These are phyloP conservation scores for Nephrotoma flavescens DNA, from an alignment of 2,888 invertebrate species.

Conservation along the genomic window DNA sequence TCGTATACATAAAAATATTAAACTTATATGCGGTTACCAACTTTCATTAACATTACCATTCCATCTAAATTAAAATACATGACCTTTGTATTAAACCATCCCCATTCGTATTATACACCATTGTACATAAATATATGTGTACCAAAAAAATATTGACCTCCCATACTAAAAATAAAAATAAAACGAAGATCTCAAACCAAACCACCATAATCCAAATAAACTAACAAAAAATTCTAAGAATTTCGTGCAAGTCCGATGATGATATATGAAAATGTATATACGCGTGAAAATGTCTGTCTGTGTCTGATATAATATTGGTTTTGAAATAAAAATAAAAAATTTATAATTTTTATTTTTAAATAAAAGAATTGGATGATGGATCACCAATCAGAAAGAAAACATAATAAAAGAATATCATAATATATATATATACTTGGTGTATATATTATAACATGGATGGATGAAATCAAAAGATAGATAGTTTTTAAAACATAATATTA, in stretches of 20 bases:
- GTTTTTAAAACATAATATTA: neutral
- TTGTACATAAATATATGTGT: too few species aligned
- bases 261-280: neutral
- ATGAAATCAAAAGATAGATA: neutral
- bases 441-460: neutral
- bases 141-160: neutral
- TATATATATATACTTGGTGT: neutral
- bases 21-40: too few species aligned
- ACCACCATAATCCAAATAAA: neutral
- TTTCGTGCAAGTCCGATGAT: neutral
- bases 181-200: neutral
- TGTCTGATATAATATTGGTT: neutral
- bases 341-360: neutral
- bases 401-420: neutral
- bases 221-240: neutral
- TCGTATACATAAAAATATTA: too few species aligned
- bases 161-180: neutral
- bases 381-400: slow-evolving; percentile 29
- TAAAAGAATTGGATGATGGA: slow-evolving; percentile 23
- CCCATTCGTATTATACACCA: too few species aligned
- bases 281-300: neutral
- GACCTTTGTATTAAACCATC: too few species aligned
- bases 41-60: too few species aligned
- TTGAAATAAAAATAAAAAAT: neutral
- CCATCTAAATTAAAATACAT: too few species aligned